A percentile compares a stretch with the other conserved stretches of the same genome.
Evolutionary conservation across 2,113 vertebrate genomes (phyloP).

Genomic region (Sinocyclocheilus rhinocerous): DNA sequence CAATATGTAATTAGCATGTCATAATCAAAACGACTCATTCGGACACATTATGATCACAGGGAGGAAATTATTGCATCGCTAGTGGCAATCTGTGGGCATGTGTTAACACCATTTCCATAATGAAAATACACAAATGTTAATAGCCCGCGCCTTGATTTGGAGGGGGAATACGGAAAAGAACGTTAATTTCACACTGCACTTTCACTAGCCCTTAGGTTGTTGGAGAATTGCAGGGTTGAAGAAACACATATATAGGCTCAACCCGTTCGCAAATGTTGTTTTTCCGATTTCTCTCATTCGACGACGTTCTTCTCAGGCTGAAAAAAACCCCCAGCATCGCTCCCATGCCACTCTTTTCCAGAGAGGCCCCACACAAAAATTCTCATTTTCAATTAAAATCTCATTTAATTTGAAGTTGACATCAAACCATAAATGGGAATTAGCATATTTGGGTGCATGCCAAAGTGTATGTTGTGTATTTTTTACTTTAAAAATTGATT

Average conservation of each 20-base stretch:
- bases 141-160: slow-evolving; percentile 92
- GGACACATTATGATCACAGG: slow-evolving; percentile 99
- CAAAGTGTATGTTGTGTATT: slow-evolving; percentile 82
- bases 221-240: slow-evolving; percentile 81
- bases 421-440: slow-evolving; percentile 99
- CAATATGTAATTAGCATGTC: slow-evolving; percentile 99
- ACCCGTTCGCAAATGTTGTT: slow-evolving; percentile 91
- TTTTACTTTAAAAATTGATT: slow-evolving; percentile 76
- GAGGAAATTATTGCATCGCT: slow-evolving; percentile 98
- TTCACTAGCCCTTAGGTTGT: slow-evolving; percentile 93
- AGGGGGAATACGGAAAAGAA: slow-evolving; percentile 90
- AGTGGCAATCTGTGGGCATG: slow-evolving; percentile 98
- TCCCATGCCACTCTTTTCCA: slow-evolving; percentile 89
- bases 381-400: slow-evolving; percentile 99
- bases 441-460: slow-evolving; percentile 95
- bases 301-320: slow-evolving; percentile 78
- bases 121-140: slow-evolving; percentile 99
- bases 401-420: slow-evolving; percentile 98
- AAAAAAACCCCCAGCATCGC: slow-evolving; percentile 69
- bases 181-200: slow-evolving; percentile 96
- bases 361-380: slow-evolving; percentile 88
- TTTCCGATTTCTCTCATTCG: slow-evolving; percentile 82
- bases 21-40: slow-evolving; percentile 99
- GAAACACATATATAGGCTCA: slow-evolving; percentile 78
- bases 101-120: slow-evolving; percentile 99